Conservation (phyloP, 2,113 vertebrate genomes). For the Electrona antarctica region DNA sequence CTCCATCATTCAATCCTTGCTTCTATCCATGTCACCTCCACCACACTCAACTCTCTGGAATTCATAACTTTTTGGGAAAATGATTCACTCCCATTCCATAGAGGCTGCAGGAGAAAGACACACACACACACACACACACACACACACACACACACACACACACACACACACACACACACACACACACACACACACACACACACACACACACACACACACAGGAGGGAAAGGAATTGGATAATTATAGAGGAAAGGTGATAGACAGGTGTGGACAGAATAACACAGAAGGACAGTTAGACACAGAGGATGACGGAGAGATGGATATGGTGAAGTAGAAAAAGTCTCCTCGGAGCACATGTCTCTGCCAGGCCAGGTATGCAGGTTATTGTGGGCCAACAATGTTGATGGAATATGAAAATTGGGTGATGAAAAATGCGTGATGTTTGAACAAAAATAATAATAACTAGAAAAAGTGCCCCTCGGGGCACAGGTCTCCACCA, state of each 20-base stretch:
- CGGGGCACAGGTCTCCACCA: too few relatives aligned
- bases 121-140: conserved; percentile 4
- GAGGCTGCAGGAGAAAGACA: background rate
- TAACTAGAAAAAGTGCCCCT: too few relatives aligned
- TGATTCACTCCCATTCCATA: conserved; percentile 34
- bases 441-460: too few relatives aligned
- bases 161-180: conserved; percentile 1
- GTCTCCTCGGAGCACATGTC: too few relatives aligned
- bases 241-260: conserved; percentile 11
- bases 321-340: too few relatives aligned
- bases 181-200: conserved; percentile 1
- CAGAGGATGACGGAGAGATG: too few relatives aligned
- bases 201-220: conserved; percentile 7
- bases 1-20: background rate
- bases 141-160: background rate
- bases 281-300: too few relatives aligned
- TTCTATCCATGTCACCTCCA: conserved; percentile 30
- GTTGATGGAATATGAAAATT: too few relatives aligned
- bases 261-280: background rate
- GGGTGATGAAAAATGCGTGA: too few relatives aligned
- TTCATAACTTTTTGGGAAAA: conserved; percentile 52
- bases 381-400: too few relatives aligned
- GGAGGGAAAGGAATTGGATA: conserved; percentile 29
- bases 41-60: conserved; percentile 32
- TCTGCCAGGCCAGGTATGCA: too few relatives aligned